A percentile compares a stretch with the other conserved stretches of the same genome.
Evolutionary conservation across 2,113 vertebrate species (phyloP).

Genomic region (Picathartes gymnocephalus): DNA sequence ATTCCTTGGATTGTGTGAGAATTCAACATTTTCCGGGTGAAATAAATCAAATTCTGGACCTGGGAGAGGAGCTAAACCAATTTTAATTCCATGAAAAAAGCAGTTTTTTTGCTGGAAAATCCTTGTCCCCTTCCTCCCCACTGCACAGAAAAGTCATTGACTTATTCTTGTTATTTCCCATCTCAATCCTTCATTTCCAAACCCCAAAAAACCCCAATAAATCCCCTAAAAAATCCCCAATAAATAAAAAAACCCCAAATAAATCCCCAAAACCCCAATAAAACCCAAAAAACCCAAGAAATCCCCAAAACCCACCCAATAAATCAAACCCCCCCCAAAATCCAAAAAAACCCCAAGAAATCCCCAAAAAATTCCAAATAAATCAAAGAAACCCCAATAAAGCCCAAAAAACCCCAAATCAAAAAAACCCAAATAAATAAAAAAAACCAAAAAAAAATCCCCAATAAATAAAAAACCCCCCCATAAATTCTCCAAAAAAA

Average conservation of each 20-base stretch:
- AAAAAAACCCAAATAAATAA: too few species aligned
- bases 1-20: background rate
- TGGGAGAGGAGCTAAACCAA: background rate
- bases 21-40: background rate
- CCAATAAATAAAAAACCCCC: too few species aligned
- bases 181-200: conserved; percentile 15
- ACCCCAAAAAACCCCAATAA: background rate
- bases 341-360: background rate
- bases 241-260: background rate
- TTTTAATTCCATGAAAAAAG: background rate
- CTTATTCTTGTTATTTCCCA: background rate
- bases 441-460: background rate
- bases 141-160: background rate
- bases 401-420: too few species aligned
- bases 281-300: too few species aligned
- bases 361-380: too few species aligned
- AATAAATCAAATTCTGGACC: background rate
- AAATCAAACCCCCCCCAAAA: too few species aligned
- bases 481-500: background rate
- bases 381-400: too few species aligned
- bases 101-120: background rate
- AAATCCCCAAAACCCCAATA: background rate
- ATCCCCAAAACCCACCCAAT: too few species aligned
- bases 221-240: too few species aligned
- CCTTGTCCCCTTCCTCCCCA: background rate